Percentiles rank a stretch among this genome's conserved stretches.
These are phyloP conservation scores for Rhombomys opimus DNA, from an alignment of 2,113 vertebrate genomes.

Conservation along the genomic window DNA sequence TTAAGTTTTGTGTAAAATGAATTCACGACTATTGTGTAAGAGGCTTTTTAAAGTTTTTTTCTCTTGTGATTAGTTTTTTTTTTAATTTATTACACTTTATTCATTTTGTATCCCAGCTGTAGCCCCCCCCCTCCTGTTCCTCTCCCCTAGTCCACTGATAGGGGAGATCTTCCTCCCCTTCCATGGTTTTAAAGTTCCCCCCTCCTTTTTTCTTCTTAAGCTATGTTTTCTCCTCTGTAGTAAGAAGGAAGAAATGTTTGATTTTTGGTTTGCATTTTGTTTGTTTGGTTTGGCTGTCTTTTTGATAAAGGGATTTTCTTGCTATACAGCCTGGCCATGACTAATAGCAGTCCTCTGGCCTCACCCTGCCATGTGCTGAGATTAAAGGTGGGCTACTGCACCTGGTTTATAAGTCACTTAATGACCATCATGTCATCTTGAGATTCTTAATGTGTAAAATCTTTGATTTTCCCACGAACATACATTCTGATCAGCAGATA, in stretches of 20 bases:
- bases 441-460: conserved; percentile 11
- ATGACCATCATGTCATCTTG: background rate
- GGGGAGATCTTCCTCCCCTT: no score
- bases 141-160: background rate
- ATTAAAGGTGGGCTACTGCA: background rate
- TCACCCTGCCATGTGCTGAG: background rate
- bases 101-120: no score
- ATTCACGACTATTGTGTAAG: background rate
- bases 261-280: background rate
- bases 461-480: background rate
- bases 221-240: background rate
- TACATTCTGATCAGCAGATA: background rate
- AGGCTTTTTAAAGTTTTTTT: background rate
- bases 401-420: background rate
- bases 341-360: background rate
- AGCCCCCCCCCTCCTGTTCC: no score
- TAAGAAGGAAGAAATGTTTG: background rate
- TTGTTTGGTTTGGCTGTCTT: background rate
- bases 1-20: conserved; percentile 2
- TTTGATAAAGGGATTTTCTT: background rate
- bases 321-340: background rate
- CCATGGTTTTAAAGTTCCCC: background rate
- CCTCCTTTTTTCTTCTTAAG: background rate
- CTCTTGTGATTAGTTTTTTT: background rate
- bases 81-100: background rate